Base-by-base conservation (phyloP, 1,140 invertebrate genomes). In the Bombus impatiens region DNA sequence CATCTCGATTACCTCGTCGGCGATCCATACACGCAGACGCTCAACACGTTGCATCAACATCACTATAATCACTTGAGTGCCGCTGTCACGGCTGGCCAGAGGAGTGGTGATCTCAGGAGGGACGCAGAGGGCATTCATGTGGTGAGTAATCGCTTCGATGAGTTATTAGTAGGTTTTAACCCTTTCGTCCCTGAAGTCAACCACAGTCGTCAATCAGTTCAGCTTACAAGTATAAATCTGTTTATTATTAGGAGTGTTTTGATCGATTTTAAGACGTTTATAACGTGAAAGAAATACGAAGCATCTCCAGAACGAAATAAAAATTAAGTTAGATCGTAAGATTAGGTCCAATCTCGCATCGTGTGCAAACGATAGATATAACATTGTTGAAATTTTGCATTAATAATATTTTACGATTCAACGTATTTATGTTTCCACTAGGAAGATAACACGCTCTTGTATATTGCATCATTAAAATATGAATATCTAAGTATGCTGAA, bases 21-120 rank as follows among this genome's bases (percentile, higher is more conserved):
- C 57, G 97, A 97, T 92, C 97, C 97, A 5, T 97, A 97, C 93
- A 96, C 96, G 81, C 96, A 96, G 92, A 96, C 96, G 84, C 96
- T 97, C 90, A 97, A 96, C 93, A 96, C 96, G 84, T 95, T 97
- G 8, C 96, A 96, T 90, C 96, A 96, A 89, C 95, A 95, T 92
- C 95, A 96, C 87, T 96, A 97, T 91, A 96, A 97, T 92, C 96
- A 96, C 91, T 95, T 96, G 88, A 95, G 94, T 84, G 95, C 94
- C 9, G 95, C 95, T 15, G 95, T 95, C 74, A 95, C 94, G 40
- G 94, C 93, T 79, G 95, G 92, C 81, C 95, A 95, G 83, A 95
- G 93, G 93, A 96, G 95, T 84, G 95, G 95, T 25, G 95, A 95
- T 88, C 95, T 96, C 86, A 95, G 95, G 83, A 94, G 96, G 88